Evolutionary conservation across 2,888 invertebrate species (phyloP), one percentile per base, ranked within the genome.

Genomic region (Rhagophthalmus giganteus): DNA sequence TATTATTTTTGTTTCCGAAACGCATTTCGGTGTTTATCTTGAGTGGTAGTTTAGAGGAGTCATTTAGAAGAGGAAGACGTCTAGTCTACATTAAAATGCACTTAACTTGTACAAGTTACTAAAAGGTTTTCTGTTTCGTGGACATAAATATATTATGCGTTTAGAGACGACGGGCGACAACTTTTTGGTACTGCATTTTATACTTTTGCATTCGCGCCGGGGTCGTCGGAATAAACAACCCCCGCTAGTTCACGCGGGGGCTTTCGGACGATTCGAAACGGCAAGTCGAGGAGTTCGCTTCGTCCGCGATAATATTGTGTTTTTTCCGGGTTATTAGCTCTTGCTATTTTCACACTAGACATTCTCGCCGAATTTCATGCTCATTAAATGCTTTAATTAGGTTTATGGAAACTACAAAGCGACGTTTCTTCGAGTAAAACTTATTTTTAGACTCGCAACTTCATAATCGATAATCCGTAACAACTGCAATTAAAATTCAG

Each of bases 21-120:
- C 20, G 20, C 4, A 20, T 20, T 20, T 20, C 20, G 20, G 20
- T 20, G 20, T 20, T 20, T 20, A 20, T 20, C 20, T 20, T 20
- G 20, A 20, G 20, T 20, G 20, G 20, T 20, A 20, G 61, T 61
- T 63, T 59, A 52, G 58, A 54, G 39, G 24, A 38, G 59, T 56
- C 53, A 55, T 64, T 63, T 63, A 55, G 60, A 59, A 62, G 62
- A 67, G 61, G 65, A 63, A 62, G 58, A 61, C 56, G 63, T 62
- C 60, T 61, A 62, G 61, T 54, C 61, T 58, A 70, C 70, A 70
- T 69, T 69, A 68, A 69, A 70, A 70, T 65, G 69, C 70, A 69
- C 70, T 70, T 69, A 70, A 66, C 66, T 33, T 60, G 60, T 63
- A 64, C 67, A 64, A 63, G 64, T 59, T 61, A 63, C 67, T 66